Evolutionary conservation across 2,113 vertebrate species (phyloP).

Genomic region (Pao palembangensis): DNA sequence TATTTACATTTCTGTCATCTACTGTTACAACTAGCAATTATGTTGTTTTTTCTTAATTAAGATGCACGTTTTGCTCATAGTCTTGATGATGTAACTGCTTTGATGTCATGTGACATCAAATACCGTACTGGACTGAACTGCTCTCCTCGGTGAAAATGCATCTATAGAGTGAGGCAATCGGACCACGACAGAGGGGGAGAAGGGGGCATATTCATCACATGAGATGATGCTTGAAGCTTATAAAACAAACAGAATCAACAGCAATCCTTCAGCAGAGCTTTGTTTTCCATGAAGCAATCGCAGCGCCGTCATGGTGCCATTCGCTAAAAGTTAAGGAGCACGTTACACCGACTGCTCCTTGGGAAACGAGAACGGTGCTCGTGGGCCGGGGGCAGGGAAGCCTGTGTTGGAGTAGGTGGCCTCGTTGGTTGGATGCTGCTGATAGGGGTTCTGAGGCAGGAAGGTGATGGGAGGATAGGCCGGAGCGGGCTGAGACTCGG

Average conservation of each 20-base stretch:
- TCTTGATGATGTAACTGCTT: too few species aligned
- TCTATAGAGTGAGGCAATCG: constrained; percentile 35
- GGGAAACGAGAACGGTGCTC: constrained; percentile 78
- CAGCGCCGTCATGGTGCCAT: constrained; percentile 18
- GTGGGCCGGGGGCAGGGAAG: constrained; percentile 74
- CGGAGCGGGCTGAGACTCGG: constrained; percentile 68
- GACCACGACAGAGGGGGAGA: constrained; percentile 57
- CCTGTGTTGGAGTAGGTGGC: constrained; percentile 80
- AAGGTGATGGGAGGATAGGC: constrained; percentile 72
- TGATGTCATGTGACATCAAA: too few species aligned
- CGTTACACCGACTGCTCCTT: constrained; percentile 84
- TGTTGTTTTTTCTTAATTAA: too few species aligned
- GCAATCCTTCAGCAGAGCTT: constrained; percentile 27
- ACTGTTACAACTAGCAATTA: too few species aligned
- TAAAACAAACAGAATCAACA: constrained; percentile 25
- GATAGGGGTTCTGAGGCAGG: constrained; percentile 76
- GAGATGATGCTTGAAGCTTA: constrained; percentile 27
- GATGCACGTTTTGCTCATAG: too few species aligned
- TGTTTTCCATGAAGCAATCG: constrained; percentile 27
- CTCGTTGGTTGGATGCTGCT: constrained; percentile 62
- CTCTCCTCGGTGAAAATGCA: too few species aligned
- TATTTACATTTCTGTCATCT: too few species aligned
- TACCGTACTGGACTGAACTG: too few species aligned
- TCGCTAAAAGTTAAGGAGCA: constrained; percentile 6
- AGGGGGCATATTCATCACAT: constrained; percentile 24